These are phyloP conservation scores for Oryzias celebensis DNA, from an alignment of 2,113 vertebrate species.

Conservation along the genomic window DNA sequence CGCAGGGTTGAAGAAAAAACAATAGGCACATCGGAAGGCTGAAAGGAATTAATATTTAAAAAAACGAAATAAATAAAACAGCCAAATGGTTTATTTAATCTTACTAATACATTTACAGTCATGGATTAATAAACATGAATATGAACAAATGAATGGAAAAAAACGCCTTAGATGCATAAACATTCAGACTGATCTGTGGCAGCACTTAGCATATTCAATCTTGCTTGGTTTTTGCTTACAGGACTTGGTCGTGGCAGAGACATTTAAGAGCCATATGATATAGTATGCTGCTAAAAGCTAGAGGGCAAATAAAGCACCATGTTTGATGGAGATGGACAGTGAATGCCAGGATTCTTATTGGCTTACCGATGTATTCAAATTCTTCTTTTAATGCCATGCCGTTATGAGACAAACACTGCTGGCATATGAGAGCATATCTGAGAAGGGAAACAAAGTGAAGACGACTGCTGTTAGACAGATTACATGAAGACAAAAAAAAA, in stretches of 20 bases:
- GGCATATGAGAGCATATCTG: constrained; percentile 97
- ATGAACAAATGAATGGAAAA: constrained; percentile 50
- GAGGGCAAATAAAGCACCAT: constrained; percentile 72
- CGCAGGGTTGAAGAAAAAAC: constrained; percentile 97
- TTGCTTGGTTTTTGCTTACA: constrained; percentile 66
- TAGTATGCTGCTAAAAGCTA: constrained; percentile 72
- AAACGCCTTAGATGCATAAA: constrained; percentile 69
- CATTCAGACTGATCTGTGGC: constrained; percentile 65
- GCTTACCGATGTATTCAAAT: constrained; percentile 98
- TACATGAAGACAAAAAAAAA: constrained; percentile 8
- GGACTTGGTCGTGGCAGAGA: constrained; percentile 63
- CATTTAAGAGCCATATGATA: constrained; percentile 77
- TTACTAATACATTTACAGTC: constrained; percentile 34
- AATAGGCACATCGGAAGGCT: constrained; percentile 98
- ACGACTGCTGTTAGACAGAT: constrained; percentile 7
- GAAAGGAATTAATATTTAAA: constrained; percentile 19
- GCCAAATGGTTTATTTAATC: constrained; percentile 32
- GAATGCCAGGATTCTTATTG: constrained; percentile 57
- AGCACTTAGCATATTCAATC: constrained; percentile 74
- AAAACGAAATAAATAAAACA: constrained; percentile 30
- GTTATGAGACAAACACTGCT: constrained; percentile 98
- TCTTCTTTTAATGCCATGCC: constrained; percentile 99
- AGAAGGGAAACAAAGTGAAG: constrained; percentile 41
- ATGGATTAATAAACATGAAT: constrained; percentile 71
- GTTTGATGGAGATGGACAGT: constrained; percentile 74